Conservation (phyloP, 2,113 vertebrate genomes). For the Plecotus auritus region DNA sequence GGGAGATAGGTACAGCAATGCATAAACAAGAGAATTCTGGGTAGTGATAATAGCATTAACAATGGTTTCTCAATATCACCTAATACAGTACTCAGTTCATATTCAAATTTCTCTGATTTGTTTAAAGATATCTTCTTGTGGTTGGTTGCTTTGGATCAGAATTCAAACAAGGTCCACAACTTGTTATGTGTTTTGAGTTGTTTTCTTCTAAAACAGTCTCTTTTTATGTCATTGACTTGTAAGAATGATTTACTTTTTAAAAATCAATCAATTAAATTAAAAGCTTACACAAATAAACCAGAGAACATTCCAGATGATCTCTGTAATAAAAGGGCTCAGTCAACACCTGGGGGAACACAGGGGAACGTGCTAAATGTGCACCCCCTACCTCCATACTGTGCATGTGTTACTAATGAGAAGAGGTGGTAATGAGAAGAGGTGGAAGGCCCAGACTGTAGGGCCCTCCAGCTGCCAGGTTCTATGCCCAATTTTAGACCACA, state of each 20-base stretch:
- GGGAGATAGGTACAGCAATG: not conserved
- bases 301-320: not conserved
- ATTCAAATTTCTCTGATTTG: not conserved
- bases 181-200: not conserved
- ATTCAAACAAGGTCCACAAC: not conserved
- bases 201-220: not conserved
- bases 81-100: not conserved
- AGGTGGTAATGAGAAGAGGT: not conserved
- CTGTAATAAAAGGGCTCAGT: not conserved
- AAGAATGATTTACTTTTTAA: not conserved
- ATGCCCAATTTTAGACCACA: not conserved
- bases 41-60: not conserved
- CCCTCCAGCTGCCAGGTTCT: not conserved
- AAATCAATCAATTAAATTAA: constrained; percentile 14
- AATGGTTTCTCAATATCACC: not conserved
- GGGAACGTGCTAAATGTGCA: not conserved
- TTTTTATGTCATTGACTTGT: not conserved
- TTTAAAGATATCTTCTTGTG: not conserved
- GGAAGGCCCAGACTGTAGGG: not conserved
- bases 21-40: not conserved
- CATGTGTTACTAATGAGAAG: not conserved
- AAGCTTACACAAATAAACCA: not conserved
- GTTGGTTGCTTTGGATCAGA: not conserved
- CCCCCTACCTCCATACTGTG: no score
- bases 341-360: not conserved